Base-by-base conservation (phyloP, 2,113 vertebrate genomes). In the Nasalis larvatus region DNA sequence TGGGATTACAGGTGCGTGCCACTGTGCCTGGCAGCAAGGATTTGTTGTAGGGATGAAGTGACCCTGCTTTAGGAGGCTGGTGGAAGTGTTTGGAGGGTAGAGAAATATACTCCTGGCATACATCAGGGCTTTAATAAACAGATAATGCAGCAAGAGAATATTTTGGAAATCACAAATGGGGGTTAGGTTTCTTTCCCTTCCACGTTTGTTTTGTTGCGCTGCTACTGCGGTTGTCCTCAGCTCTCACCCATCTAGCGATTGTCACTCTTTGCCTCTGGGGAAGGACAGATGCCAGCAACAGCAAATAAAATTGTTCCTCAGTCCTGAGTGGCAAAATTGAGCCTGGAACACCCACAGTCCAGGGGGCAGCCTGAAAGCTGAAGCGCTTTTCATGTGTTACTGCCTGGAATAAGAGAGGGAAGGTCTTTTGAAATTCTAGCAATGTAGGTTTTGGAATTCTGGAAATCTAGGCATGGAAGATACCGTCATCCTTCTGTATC, bases 81-180 rank as follows among this genome's bases (percentile, higher is more conserved):
- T 9, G 4, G 54, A 49, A 37, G 25, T 13, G 18, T 42, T 49
- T 66, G 23, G n/a, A 14, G 37, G 45, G 17, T 45, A 30, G n/a
- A 14, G 37, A 42, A 35, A 13, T 42, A 5, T 42, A 1, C 27
- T 35, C 54, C 91, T 52, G 40, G 40, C 40, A 35, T 8, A 27
- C 14, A 4, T 14, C 0, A 5, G 17, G 47, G 35, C 69, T 40
- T 91, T 49, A 35, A 16, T 40, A 54, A 58, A 63, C 42, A 20
- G 60, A 0, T 0, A n/a, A 68, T 3, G 6, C 35, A 47, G 58
- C 35, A n/a, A 37, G 77, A 58, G 56, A 3, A 7, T 40, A 42
- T 49, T 56, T 32, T 56, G 45, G 49, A 58, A 81, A 66, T 52
- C 6, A 37, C 12, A 54, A 58, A 20, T 54, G 1, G 40, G 68